Percentiles rank a stretch among this genome's conserved stretches.
phyloP scores from a whole-genome alignment of 2,888 invertebrate genomes.

The Melanostoma mellinum region DNA sequence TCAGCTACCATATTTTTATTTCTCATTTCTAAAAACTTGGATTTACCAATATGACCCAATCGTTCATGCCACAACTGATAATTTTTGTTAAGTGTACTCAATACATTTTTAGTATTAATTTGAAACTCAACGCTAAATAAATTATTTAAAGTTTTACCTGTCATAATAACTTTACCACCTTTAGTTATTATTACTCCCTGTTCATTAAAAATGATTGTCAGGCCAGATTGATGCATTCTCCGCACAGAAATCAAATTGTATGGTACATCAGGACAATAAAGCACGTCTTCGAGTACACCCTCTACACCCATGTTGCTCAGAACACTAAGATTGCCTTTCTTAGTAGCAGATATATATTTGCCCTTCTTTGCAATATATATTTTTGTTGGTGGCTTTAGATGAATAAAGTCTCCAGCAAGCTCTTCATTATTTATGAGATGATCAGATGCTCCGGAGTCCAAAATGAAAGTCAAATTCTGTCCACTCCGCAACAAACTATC shows the following conservation, averaged over 20 bases:
- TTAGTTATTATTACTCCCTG: constrained; percentile 59
- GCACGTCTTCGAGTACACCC: constrained; percentile 35
- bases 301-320: constrained; percentile 67
- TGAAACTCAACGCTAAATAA: constrained; percentile 56
- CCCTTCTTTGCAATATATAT: constrained; percentile 70
- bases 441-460: constrained; percentile 52
- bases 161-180: constrained; percentile 16
- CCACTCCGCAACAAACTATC: not conserved
- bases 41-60: constrained; percentile 52
- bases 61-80: constrained; percentile 53
- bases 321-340: constrained; percentile 75
- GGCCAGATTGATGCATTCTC: constrained; percentile 75
- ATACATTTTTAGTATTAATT: constrained; percentile 23
- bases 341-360: constrained; percentile 75
- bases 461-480: constrained; percentile 19
- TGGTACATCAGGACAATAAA: constrained; percentile 76
- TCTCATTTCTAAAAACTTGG: constrained; percentile 43
- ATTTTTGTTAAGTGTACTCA: constrained; percentile 20
- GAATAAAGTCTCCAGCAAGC: constrained; percentile 26
- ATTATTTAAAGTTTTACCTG: constrained; percentile 40
- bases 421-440: constrained; percentile 64
- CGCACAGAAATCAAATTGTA: constrained; percentile 76
- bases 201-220: constrained; percentile 75
- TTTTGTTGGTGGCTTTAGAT: constrained; percentile 62
- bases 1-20: constrained; percentile 34